These are phyloP conservation scores for Nemotelus pantherinus DNA, from an alignment of 2,888 invertebrate genomes.

Conservation along the genomic window DNA sequence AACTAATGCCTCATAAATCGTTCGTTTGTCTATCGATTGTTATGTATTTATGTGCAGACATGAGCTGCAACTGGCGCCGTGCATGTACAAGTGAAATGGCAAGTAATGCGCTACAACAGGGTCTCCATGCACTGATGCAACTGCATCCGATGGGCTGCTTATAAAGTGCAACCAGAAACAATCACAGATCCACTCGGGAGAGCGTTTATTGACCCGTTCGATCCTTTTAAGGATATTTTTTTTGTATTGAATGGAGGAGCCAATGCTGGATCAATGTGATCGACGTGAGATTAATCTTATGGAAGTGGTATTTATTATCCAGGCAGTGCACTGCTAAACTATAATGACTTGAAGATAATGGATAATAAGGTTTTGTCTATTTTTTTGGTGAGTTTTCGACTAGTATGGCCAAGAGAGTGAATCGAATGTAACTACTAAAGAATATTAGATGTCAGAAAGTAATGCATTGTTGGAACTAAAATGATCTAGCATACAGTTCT, in stretches of 20 bases:
- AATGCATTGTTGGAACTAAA: too few relatives aligned
- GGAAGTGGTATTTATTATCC: constrained; percentile 27
- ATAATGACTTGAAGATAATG: constrained; percentile 4
- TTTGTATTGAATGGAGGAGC: neutral
- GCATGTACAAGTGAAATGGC: constrained; percentile 36
- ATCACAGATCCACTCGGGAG: constrained; percentile 14
- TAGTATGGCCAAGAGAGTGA: neutral
- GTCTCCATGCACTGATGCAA: neutral
- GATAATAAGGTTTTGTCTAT: neutral
- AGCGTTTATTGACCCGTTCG: constrained; percentile 44
- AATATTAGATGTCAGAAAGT: too few relatives aligned
- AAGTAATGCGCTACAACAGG: neutral
- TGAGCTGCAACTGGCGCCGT: constrained; percentile 37
- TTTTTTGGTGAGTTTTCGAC: neutral
- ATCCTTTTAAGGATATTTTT: constrained; percentile 43
- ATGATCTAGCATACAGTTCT: too few relatives aligned
- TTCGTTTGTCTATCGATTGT: constrained; percentile 22
- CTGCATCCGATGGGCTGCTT: neutral
- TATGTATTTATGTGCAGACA: constrained; percentile 42
- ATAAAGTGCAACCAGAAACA: constrained; percentile 23
- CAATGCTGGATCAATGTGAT: neutral
- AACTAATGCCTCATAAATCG: constrained; percentile 43
- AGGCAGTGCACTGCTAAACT: neutral
- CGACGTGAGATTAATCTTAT: constrained; percentile 30
- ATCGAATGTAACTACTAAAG: neutral